Evolutionary conservation across 2,888 invertebrate species (phyloP), one percentile per base, ranked within the genome.

Genomic region (Protonemura montana): DNA sequence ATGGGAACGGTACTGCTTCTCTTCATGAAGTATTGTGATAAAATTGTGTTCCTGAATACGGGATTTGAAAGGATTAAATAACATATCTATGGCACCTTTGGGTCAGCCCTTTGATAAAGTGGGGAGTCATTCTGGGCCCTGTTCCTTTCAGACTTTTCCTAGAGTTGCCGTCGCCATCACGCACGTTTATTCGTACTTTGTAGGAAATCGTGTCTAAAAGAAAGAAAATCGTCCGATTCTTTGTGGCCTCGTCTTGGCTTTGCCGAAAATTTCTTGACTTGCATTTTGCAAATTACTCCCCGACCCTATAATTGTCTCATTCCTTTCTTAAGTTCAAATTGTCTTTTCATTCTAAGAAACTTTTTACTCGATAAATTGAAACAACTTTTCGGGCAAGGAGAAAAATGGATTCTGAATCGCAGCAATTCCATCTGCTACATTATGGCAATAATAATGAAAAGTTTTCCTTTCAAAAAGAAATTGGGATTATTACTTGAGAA

Each of bases 401-500:
- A 81, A 81, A 28, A 81, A 81, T 29, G 30, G 26, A 81, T 30
- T 29, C 27, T 81, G 29, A 59, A 30, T 81, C 28, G 27, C 28
- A 84, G 84, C 84, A 84, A 84, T 84, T 84, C 84, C 84, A 76
- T 59, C 59, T 84, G 76, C 42, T 81, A 26, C 28, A 59, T 84
- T 76, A 84, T 84, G 76, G 84, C 81, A 81, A 81, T 81, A 84
- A 84, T 84, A 77, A 86, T 80, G 81, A 84, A 86, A 85, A 86
- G 77, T 84, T 85, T 86, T 82, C 78, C 77, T 86, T 86, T 86
- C 84, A 78, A 83, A 59, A 81, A 86, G 85, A n/a, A n/a, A 86
- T 86, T 35, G 27, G 85, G 84, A 86, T 86, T 86, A 86, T 86
- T 86, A 85, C 86, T 84, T 86, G 76, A 84, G 86, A 42, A 85